Evolutionary conservation across 2,888 invertebrate genomes (phyloP), one percentile per base, ranked within the genome.

Genomic region (Adelphocoris suturalis): DNA sequence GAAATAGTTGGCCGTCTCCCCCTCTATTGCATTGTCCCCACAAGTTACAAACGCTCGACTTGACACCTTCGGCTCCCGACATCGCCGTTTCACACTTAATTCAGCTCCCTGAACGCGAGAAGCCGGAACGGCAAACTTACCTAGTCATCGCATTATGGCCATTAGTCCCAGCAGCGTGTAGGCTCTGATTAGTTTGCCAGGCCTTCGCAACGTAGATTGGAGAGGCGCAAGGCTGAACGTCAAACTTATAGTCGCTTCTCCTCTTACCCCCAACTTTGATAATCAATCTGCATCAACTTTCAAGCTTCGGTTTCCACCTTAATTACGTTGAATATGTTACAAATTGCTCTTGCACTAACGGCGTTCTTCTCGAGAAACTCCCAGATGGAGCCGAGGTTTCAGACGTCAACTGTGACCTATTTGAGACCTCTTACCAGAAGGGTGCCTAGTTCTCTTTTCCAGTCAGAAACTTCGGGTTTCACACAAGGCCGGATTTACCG

Each of bases 231-330:
- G 12, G 23, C 75, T 75, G 78, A 68, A 82, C 61, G 85, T 55
- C 85, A 85, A 85, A 85, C 55, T 85, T 85, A 23, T 11, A 52
- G 55, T 9, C 5, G 28, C 55, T 55, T 28, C 85, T 37, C 23
- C 57, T 5, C 85, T 55, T n/a, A 55, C 85, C 57, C 9, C 27
- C 76, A 86, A 86, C 86, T 86, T 86, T 86, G 75, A 86, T 76
- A 75, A 86, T 86, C 86, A 86, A 86, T 86, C 86, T 86, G 86
- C 86, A 86, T 86, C 75, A 86, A 86, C 86, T 75, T 86, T 75
- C 28, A 16, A 46, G 55, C 85, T 27, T 12, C 68, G 12, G 46
- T 61, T 61, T 48, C 37, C 85, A 85, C 86, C 86, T 86, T 86
- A 86, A 86, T 86, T 86, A 86, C 86, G 48, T 68, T 86, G 86